Base-by-base conservation (phyloP, 92 coral and sea anemone genomes). In the Ricordea florida region DNA sequence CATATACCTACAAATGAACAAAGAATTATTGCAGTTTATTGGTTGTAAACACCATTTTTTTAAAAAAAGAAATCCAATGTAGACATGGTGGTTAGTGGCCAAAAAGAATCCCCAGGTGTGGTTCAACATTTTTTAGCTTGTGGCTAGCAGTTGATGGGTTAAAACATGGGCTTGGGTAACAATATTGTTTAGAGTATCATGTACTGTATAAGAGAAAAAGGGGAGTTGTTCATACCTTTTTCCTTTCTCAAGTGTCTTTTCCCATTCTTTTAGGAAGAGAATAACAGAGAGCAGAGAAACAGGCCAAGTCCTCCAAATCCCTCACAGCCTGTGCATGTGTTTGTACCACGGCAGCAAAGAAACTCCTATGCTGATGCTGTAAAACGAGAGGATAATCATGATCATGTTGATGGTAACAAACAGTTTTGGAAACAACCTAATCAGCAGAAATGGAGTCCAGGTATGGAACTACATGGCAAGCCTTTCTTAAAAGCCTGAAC, bases 341-440 rank as follows among this genome's bases (percentile, higher is more conserved):
- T 70, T 38, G 42, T 52, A 51, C 84, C 63, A 25, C 79, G 72
- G 1, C 68, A 45, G 36, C 59, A 58, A 42, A 23, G 73, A 15
- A 78, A 32, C 26, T 82, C 96, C 13, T 85, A 92, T 86, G 91
- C 96, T 14, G 87, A 82, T 43, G 78, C 83, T 41, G 87, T 83
- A 4, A 92, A 92, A 66, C 76, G 82, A 78, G 65, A 80, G 57
- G 67, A 53, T 34, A 63, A 70, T 25, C 27, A 53, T 42, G 17
- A 14, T 24, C 15, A 58, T 40, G 30, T 38, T 41, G 40, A 30
- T 28, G 30, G 23, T 5, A 24, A 42, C 22, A 84, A 87, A 40
- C 63, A 75, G 29, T 89, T 92, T 52, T 96, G 99, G 99, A 89
- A 69, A 84, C 85, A 76, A 41, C 56, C 78, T 6, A 40, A 53